Base-by-base conservation (phyloP, 2,888 invertebrate genomes). In the Cenopis cana region DNA sequence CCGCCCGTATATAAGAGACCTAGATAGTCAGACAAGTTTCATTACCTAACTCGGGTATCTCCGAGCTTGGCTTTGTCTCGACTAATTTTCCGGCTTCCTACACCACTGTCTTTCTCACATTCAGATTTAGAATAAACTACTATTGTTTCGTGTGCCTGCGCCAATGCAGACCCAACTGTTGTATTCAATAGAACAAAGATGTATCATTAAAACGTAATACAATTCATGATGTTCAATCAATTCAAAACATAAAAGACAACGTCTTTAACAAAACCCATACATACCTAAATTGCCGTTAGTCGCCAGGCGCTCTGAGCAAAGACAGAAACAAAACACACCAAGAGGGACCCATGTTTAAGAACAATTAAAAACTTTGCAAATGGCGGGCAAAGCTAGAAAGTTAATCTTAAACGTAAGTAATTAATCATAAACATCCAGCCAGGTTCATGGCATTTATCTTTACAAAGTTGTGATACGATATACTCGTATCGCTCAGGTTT, bases 401-500 rank as follows among this genome's bases (percentile, higher is more conserved):
- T 60, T 46, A 55, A 60, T 60, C 49, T 20, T 18, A 18, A 38
- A 46, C 17, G 46, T 55, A 54, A 29, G 46, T 68, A 68, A 68
- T 68, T 61, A 60, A 61, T 54, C 54, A 46, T 68, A 50, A 33
- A 41, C 24, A 46, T 29, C 29, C 24, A 64, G 24, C 17, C 24
- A 20, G 41, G 41, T n/a, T 20, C 20, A 20, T 14, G 36, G 41
- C 61, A 18, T 20, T 62, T 69, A 14, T 49, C 49, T 62, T 69
- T 6, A 33, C 24, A 24, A 24, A 56, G 49, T 69, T 69, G 36
- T 6, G n/a, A 33, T 46, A 62, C 49, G 38, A 62, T 69, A 56
- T 62, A 56, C 24, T 24, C 24, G 24, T 24, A 62, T 49, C 46
- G 62, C 56, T 62, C 49, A 49, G 61, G 62, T 69, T 62, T 62